These are phyloP conservation scores for Acipenser transmontanus DNA, from an alignment of 2,797 vertebrate species.

Conservation along the genomic window DNA sequence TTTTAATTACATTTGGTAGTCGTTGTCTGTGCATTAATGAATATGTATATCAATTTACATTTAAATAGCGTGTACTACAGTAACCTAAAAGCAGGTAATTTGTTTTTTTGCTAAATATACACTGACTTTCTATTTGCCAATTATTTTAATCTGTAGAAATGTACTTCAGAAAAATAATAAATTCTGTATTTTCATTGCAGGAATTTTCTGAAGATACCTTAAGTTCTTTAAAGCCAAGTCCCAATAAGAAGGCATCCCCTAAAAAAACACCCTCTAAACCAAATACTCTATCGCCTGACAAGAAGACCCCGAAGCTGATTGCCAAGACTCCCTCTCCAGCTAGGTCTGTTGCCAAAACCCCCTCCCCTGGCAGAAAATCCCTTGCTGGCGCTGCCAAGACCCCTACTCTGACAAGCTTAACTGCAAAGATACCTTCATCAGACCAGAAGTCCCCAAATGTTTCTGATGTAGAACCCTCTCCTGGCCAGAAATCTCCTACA, in stretches of 20 bases:
- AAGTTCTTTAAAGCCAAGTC: constrained; percentile 18
- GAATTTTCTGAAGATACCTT: constrained; percentile 17
- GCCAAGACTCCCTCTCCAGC: constrained; percentile 22
- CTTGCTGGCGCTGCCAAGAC: background rate
- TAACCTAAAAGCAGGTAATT: too few relatives aligned
- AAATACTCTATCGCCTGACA: constrained; percentile 24
- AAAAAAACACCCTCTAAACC: constrained; percentile 6
- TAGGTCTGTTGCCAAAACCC: background rate
- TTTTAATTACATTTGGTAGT: background rate
- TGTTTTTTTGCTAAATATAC: too few relatives aligned
- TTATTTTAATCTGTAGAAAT: too few relatives aligned
- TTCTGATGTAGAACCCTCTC: constrained; percentile 22
- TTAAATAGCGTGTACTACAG: background rate
- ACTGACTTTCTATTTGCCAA: too few relatives aligned
- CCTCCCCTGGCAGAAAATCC: constrained; percentile 4
- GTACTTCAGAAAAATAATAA: background rate
- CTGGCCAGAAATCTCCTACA: constrained; percentile 12
- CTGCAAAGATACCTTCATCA: background rate
- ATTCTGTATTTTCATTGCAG: constrained; percentile 17
- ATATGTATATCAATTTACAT: background rate
- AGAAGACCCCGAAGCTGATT: constrained; percentile 21
- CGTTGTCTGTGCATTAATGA: background rate
- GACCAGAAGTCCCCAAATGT: background rate
- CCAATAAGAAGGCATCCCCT: constrained; percentile 33
- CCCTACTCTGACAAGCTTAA: background rate